Percentiles rank a stretch among this genome's conserved stretches.
phyloP scores from a whole-genome alignment of 2,797 vertebrate genomes.

The Typhlichthys subterraneus region DNA sequence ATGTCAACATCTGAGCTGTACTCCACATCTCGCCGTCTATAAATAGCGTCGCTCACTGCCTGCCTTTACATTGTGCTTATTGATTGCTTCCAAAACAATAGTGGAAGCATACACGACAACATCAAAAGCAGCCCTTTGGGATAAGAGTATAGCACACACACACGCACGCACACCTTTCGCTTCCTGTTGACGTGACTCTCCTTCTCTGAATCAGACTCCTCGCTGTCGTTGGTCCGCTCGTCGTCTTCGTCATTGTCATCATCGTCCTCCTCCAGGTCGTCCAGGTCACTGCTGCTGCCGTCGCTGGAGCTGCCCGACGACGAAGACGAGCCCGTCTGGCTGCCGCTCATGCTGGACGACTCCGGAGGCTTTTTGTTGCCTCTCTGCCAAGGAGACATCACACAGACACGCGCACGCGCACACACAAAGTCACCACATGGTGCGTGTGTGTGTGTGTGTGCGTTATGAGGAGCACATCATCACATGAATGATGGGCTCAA shows the following conservation, averaged over 20 bases:
- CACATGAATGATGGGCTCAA: too few relatives aligned
- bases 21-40: background rate
- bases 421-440: background rate
- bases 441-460: too few relatives aligned
- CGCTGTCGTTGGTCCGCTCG: slow-evolving; percentile 86
- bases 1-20: background rate
- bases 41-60: too few relatives aligned
- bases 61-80: too few relatives aligned
- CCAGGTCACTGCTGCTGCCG: slow-evolving; percentile 88
- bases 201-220: slow-evolving; percentile 86
- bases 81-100: too few relatives aligned
- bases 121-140: background rate
- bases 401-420: slow-evolving; percentile 13
- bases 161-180: slow-evolving; percentile 68
- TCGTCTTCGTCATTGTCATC: slow-evolving; percentile 79
- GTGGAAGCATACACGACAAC: background rate
- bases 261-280: slow-evolving; percentile 87
- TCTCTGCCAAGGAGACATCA: slow-evolving; percentile 73
- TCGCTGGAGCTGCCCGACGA: slow-evolving; percentile 90
- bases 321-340: slow-evolving; percentile 87
- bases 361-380: slow-evolving; percentile 78
- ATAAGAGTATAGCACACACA: too few relatives aligned
- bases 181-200: slow-evolving; percentile 79
- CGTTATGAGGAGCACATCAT: background rate
- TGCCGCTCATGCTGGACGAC: slow-evolving; percentile 88